A percentile compares a stretch with the other conserved stretches of the same genome.
phyloP scores from a whole-genome alignment of 2,113 vertebrate genomes.

The Ardeotis arabs region DNA sequence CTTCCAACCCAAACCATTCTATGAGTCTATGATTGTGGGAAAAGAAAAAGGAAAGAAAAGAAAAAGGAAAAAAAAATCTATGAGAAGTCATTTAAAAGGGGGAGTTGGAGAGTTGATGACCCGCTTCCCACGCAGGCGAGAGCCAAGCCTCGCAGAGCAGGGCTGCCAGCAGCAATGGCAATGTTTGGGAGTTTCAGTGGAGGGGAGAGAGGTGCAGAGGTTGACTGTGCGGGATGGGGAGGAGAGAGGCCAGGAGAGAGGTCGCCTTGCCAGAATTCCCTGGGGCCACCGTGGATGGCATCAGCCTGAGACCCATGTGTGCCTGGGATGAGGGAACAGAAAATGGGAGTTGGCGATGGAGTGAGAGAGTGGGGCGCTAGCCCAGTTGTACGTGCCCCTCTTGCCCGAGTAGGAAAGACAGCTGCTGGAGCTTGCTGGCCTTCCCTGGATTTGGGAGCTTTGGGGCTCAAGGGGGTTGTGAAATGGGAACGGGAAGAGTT shows the following conservation, averaged over 20 bases:
- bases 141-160: background rate
- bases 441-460: background rate
- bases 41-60: background rate
- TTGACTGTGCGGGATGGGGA: background rate
- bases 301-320: background rate
- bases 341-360: background rate
- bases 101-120: background rate
- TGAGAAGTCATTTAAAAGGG: background rate
- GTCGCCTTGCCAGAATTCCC: background rate
- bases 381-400: background rate
- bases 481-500: background rate
- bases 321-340: background rate
- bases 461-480: background rate
- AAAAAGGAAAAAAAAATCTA: background rate
- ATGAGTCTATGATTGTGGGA: background rate
- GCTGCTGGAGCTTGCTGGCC: background rate
- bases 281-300: background rate
- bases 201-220: background rate
- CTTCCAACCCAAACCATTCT: too few species aligned
- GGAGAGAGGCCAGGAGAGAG: background rate
- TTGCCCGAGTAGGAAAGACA: background rate
- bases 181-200: background rate
- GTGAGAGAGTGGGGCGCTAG: background rate
- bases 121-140: background rate
- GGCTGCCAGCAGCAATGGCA: background rate